Percentiles rank a stretch among this genome's conserved stretches.
phyloP scores from a whole-genome alignment of 2,888 invertebrate species.

The Corythucha ciliata region DNA sequence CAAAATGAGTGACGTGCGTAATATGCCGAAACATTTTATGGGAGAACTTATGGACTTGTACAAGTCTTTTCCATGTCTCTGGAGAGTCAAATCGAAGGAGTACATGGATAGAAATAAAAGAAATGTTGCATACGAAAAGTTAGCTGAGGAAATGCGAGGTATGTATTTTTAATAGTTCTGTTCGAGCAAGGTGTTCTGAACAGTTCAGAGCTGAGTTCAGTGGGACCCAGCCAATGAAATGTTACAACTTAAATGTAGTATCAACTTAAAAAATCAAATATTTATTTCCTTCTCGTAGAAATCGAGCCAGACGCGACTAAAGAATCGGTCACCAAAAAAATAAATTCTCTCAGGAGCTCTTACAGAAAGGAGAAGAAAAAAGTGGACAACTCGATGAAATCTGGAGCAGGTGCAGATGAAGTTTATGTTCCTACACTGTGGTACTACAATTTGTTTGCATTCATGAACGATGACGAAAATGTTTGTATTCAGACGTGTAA shows the following conservation, averaged over 20 bases:
- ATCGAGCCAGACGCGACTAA: constrained; percentile 1
- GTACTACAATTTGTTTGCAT: constrained; percentile 2
- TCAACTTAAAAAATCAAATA: no score
- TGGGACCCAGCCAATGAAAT: no score
- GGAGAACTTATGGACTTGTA: constrained; percentile 12
- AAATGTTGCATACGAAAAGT: constrained; percentile 7
- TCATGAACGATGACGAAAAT: constrained; percentile 3
- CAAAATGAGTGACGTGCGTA: no score
- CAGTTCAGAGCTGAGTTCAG: no score
- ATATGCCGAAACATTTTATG: constrained; percentile 14
- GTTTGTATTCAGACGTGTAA: neutral
- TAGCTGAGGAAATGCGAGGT: no score
- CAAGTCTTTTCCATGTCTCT: constrained; percentile 12
- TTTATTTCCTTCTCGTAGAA: no score
- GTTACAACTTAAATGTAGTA: no score
- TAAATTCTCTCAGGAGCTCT: constrained; percentile 3
- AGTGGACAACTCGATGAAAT: constrained; percentile 1
- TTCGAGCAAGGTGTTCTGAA: no score
- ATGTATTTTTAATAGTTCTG: no score
- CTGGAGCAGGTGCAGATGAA: constrained; percentile 5
- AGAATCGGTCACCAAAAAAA: constrained; percentile 5
- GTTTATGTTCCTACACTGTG: constrained; percentile 5
- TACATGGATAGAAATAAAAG: constrained; percentile 9
- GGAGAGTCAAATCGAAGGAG: constrained; percentile 17
- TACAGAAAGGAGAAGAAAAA: constrained; percentile 5